Percentiles rank a stretch among this genome's conserved stretches.
These are phyloP conservation scores for Cordilura impudica DNA, from an alignment of 2,888 invertebrate species.

Conservation along the genomic window DNA sequence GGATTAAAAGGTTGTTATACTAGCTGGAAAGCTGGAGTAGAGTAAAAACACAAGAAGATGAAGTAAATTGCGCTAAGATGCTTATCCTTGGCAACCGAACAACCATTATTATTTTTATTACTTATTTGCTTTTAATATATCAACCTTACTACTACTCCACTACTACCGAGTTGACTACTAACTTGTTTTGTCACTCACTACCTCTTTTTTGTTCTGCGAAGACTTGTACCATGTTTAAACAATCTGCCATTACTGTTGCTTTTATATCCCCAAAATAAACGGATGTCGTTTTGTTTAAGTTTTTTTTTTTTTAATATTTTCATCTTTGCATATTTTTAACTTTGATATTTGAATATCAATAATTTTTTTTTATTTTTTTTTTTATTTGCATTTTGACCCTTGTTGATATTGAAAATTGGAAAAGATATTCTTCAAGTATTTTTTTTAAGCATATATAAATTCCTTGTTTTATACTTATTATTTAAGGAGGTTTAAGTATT, in stretches of 20 bases:
- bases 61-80: slow-evolving; percentile 46
- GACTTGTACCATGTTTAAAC: slow-evolving; percentile 44
- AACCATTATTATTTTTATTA: slow-evolving; percentile 67
- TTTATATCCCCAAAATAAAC: slow-evolving; percentile 37
- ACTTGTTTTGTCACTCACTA: slow-evolving; percentile 3
- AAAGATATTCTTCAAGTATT: slow-evolving; percentile 36
- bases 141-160: slow-evolving; percentile 22
- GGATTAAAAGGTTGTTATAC: slow-evolving; percentile 29
- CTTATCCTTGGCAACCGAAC: slow-evolving; percentile 60
- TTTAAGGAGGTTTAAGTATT: slow-evolving; percentile 41
- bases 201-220: neutral
- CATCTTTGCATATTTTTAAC: slow-evolving; percentile 49
- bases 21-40: neutral
- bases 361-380: slow-evolving; percentile 36
- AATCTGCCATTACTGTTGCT: slow-evolving; percentile 47
- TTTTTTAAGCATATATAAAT: neutral
- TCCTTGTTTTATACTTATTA: slow-evolving; percentile 5
- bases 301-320: neutral
- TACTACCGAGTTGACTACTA: slow-evolving; percentile 28
- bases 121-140: slow-evolving; percentile 68
- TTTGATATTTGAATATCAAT: slow-evolving; percentile 62
- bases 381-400: slow-evolving; percentile 38
- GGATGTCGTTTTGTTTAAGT: slow-evolving; percentile 54
- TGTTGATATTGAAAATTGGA: slow-evolving; percentile 56
- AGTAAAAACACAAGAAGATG: neutral